A percentile compares a stretch with the other conserved stretches of the same genome.
Conservation (phyloP, 2,888 invertebrate species). For the Phlogophora meticulosa region DNA sequence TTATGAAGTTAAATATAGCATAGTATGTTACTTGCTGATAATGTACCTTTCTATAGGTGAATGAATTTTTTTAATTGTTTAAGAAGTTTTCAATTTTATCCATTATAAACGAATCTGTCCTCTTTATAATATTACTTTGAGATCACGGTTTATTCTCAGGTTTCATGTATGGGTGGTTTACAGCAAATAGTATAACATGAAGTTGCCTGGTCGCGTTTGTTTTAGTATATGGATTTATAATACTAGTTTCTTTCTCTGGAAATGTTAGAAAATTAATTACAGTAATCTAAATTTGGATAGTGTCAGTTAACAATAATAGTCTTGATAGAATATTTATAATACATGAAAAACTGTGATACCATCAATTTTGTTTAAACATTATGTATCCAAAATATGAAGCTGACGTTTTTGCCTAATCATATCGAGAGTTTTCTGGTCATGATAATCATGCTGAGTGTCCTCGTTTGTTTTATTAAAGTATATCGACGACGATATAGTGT, state of each 20-base stretch:
- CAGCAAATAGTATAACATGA: neutral
- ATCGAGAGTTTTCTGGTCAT: constrained; percentile 2
- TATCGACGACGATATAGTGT: constrained; percentile 32
- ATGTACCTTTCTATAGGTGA: no score
- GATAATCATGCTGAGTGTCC: constrained; percentile 18
- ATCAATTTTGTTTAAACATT: no score
- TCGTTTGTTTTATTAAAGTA: constrained; percentile 24
- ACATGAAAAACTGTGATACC: no score
- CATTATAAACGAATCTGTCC: no score
- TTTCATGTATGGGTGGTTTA: neutral
- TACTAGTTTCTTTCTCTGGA: neutral
- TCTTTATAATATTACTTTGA: no score
- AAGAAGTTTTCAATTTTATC: no score
- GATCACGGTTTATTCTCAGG: neutral
- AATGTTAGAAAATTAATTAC: neutral
- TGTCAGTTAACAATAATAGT: neutral
- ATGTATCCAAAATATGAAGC: no score
- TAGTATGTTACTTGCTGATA: no score
- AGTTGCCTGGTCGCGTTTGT: neutral
- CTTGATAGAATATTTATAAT: no score
- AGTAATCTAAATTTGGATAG: neutral
- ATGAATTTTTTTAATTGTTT: no score
- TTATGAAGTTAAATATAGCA: no score
- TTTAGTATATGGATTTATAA: neutral
- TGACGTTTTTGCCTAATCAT: constrained; percentile 6